Evolutionary conservation across 2,888 invertebrate species (phyloP).

Genomic region (Leptogaster cylindrica): DNA sequence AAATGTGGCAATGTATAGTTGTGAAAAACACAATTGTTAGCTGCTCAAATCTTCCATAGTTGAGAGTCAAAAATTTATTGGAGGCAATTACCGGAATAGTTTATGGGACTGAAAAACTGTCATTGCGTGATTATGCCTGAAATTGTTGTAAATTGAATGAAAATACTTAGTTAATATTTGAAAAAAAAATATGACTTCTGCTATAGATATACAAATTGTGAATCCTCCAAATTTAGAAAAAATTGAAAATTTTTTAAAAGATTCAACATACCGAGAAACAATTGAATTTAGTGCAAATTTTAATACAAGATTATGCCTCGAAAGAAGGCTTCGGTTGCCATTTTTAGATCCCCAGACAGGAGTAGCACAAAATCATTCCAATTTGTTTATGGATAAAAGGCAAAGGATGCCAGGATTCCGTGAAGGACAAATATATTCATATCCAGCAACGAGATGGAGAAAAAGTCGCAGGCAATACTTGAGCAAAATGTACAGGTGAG

Average conservation of each 20-base stretch:
- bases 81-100: slow-evolving; percentile 7
- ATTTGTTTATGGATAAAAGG: slow-evolving; percentile 84
- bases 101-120: slow-evolving; percentile 15
- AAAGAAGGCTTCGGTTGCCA: slow-evolving; percentile 89
- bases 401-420: slow-evolving; percentile 89
- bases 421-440: slow-evolving; percentile 91
- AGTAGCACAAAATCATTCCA: slow-evolving; percentile 94
- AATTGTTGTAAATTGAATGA: slow-evolving; percentile 34
- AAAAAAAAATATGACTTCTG: slow-evolving; percentile 61
- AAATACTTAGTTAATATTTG: background rate
- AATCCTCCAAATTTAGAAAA: slow-evolving; percentile 74
- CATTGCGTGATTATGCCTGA: slow-evolving; percentile 8
- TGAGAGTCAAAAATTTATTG: background rate
- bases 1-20: no score
- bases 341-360: slow-evolving; percentile 97
- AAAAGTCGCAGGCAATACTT: slow-evolving; percentile 88
- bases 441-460: slow-evolving; percentile 90
- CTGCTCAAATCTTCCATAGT: no score
- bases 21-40: no score
- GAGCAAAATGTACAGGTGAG: slow-evolving; percentile 60
- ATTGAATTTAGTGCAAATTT: slow-evolving; percentile 94
- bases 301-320: slow-evolving; percentile 89
- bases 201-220: slow-evolving; percentile 71
- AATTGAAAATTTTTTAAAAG: slow-evolving; percentile 84
- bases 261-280: slow-evolving; percentile 87